phyloP scores from a whole-genome alignment of 2,797 vertebrate species.

The Manis crassicaudata region DNA sequence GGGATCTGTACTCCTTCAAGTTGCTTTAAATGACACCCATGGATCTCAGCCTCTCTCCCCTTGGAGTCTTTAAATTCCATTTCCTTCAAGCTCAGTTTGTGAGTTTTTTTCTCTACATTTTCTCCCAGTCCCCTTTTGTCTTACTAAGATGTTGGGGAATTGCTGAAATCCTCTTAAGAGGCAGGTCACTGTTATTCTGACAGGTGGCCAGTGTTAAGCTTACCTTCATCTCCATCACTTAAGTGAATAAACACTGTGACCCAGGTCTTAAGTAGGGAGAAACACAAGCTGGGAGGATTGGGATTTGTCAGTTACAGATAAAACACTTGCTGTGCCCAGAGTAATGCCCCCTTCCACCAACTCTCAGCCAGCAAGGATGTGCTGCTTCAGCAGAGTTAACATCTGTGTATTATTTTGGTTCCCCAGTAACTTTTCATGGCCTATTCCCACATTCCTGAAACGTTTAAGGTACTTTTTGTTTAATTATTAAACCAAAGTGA shows the following conservation, averaged over 20 bases:
- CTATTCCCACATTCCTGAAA: background rate
- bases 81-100: background rate
- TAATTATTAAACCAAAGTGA: background rate
- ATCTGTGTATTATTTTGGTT: background rate
- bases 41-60: background rate
- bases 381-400: background rate
- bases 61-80: background rate
- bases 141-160: background rate
- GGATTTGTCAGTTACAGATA: constrained; percentile 43
- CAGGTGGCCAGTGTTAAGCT: constrained; percentile 47
- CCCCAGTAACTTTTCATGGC: background rate
- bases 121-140: constrained; percentile 37
- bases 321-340: constrained; percentile 40
- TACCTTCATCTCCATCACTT: constrained; percentile 43
- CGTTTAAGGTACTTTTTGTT: background rate
- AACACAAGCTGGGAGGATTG: constrained; percentile 47
- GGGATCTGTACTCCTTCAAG: background rate
- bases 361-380: background rate
- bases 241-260: constrained; percentile 62
- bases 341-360: background rate
- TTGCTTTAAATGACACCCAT: background rate
- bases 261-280: constrained; percentile 46
- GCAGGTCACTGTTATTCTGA: constrained; percentile 33
- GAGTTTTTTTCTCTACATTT: background rate
- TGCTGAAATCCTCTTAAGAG: constrained; percentile 45